Conservation (phyloP, 1,140 invertebrate species). For the Phenacoccus solenopsis region DNA sequence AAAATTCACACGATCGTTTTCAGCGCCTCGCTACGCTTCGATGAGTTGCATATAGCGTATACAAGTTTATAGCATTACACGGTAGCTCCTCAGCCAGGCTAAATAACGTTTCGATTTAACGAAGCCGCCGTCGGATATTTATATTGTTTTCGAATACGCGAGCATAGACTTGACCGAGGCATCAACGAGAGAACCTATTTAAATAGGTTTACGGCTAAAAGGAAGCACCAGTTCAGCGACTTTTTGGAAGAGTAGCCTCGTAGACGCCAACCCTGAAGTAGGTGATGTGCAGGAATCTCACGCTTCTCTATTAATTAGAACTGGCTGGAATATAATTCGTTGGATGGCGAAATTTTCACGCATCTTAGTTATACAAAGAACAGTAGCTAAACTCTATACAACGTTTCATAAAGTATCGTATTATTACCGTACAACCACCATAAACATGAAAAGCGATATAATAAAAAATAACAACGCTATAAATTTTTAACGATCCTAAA, state of each 20-base stretch:
- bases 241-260: too few species aligned
- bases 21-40: background rate
- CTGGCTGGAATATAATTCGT: too few species aligned
- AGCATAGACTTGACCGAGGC: too few species aligned
- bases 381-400: too few species aligned
- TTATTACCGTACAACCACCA: background rate
- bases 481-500: background rate
- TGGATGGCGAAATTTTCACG: too few species aligned
- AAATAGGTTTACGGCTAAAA: background rate
- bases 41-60: background rate
- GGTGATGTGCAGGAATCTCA: too few species aligned
- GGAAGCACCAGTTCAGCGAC: background rate
- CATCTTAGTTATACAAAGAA: too few species aligned
- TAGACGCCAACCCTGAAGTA: too few species aligned
- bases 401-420: background rate
- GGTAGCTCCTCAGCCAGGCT: too few species aligned
- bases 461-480: slow-evolving; percentile 3
- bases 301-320: too few species aligned
- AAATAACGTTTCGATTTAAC: background rate
- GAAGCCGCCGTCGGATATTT: background rate
- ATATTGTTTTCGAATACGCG: too few species aligned
- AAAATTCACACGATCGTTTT: background rate
- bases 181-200: too few species aligned
- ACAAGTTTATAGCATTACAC: background rate
- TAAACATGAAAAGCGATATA: slow-evolving; percentile 3